Percentiles rank a stretch among this genome's conserved stretches.
Conservation (phyloP, 2,888 invertebrate species). For the Merodon equestris region DNA sequence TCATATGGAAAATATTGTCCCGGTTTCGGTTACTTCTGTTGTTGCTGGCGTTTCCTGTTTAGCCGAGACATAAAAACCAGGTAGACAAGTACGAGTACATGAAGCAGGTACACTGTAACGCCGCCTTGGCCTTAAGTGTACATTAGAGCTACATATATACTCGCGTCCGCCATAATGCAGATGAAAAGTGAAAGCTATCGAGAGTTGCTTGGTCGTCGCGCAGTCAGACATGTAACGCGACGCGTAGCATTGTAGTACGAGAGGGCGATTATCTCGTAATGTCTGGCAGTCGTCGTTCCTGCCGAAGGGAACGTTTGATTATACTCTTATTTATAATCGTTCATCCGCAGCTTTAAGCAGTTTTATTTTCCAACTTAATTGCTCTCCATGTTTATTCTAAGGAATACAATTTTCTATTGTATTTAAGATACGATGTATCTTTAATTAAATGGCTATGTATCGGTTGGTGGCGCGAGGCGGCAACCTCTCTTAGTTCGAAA, state of each 20-base stretch:
- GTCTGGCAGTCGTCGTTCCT: not conserved
- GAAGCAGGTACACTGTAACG: slow-evolving; percentile 30
- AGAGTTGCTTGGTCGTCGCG: not conserved
- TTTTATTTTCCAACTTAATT: slow-evolving; percentile 63
- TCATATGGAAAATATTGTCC: slow-evolving; percentile 28
- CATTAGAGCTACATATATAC: slow-evolving; percentile 10
- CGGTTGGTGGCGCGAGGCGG: slow-evolving; percentile 20
- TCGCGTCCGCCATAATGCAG: slow-evolving; percentile 29
- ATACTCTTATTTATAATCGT: slow-evolving; percentile 58
- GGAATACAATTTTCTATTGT: too few species aligned
- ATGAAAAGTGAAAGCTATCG: slow-evolving; percentile 63
- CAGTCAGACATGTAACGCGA: not conserved
- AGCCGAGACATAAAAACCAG: slow-evolving; percentile 24
- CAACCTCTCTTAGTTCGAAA: slow-evolving; percentile 48
- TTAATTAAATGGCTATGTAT: too few species aligned
- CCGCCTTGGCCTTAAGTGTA: slow-evolving; percentile 58
- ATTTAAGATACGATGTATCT: too few species aligned
- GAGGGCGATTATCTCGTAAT: too few species aligned
- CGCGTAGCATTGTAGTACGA: not conserved
- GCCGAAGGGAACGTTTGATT: slow-evolving; percentile 48
- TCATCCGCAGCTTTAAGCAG: slow-evolving; percentile 65
- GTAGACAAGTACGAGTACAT: slow-evolving; percentile 1
- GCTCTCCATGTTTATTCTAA: slow-evolving; percentile 51
- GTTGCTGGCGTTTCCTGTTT: slow-evolving; percentile 49
- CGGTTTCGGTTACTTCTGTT: slow-evolving; percentile 50